These are phyloP conservation scores for Columba livia DNA, from an alignment of 2,113 vertebrate species.

Conservation along the genomic window DNA sequence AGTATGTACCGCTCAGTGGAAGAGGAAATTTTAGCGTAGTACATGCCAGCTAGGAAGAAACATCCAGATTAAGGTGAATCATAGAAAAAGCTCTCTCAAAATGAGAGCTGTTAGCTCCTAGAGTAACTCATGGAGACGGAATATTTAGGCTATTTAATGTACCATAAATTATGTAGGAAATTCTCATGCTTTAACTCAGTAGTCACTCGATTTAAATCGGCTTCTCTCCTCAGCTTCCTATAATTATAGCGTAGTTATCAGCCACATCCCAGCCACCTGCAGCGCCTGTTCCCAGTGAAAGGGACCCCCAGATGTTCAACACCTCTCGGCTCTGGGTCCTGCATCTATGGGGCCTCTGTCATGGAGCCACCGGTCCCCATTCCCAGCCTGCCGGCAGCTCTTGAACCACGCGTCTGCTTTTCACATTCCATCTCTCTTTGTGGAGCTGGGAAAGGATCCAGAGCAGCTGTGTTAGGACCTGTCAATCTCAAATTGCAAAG, in stretches of 20 bases:
- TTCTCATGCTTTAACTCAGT: neutral
- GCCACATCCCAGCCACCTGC: conserved; percentile 43
- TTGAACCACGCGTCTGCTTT: conserved; percentile 3
- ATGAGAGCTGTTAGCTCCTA: neutral
- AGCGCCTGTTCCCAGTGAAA: neutral
- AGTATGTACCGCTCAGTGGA: rapidly evolving
- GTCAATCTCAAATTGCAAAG: conserved; percentile 60
- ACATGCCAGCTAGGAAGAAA: neutral
- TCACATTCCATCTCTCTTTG: conserved; percentile 1
- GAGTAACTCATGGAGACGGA: neutral
- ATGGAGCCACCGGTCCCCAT: neutral
- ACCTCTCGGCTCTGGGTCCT: neutral
- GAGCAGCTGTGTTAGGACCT: conserved; percentile 58
- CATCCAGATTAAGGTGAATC: neutral
- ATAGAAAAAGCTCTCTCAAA: neutral
- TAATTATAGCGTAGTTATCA: neutral
- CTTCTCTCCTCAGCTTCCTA: neutral
- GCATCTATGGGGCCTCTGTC: neutral
- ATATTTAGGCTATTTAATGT: conserved; percentile 24
- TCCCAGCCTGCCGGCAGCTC: neutral
- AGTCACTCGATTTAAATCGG: neutral
- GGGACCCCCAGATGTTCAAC: conserved; percentile 18
- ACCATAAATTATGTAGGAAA: neutral
- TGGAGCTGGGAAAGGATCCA: conserved; percentile 64
- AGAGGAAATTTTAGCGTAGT: neutral